Percentiles rank a stretch among this genome's conserved stretches.
Evolutionary conservation across 2,113 vertebrate species (phyloP).

Genomic region (Pungitius pungitius): DNA sequence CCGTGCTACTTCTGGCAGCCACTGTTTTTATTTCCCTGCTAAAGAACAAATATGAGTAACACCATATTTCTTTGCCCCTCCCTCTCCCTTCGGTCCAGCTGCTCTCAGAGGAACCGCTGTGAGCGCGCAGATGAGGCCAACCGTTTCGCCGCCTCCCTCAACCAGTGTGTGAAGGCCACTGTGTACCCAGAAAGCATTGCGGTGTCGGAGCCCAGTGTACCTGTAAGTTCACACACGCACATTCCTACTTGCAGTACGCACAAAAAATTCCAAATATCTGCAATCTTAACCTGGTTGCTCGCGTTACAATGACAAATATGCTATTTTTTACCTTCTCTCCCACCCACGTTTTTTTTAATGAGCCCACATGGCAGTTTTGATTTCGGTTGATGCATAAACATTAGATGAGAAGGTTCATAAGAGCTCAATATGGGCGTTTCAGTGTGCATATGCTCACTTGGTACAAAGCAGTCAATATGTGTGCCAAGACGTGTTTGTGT

Average conservation of each 20-base stretch:
- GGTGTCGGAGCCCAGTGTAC: constrained; percentile 90
- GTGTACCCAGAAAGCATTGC: constrained; percentile 95
- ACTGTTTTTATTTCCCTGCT: background rate
- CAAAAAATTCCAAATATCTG: background rate
- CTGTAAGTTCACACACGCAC: constrained; percentile 76
- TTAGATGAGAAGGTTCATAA: constrained; percentile 66
- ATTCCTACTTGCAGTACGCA: background rate
- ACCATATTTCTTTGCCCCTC: background rate
- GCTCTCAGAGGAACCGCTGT: constrained; percentile 90
- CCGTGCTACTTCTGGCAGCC: background rate
- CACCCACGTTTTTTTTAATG: constrained; percentile 50
- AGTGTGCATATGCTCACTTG: constrained; percentile 69
- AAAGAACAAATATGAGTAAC: constrained; percentile 9
- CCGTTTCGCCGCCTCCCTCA: constrained; percentile 88
- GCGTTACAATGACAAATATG: constrained; percentile 32
- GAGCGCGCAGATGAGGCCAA: constrained; percentile 88
- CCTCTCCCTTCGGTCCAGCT: constrained; percentile 77
- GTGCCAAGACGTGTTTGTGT: constrained; percentile 76
- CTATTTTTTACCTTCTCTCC: constrained; percentile 40
- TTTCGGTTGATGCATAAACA: constrained; percentile 75
- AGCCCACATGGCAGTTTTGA: constrained; percentile 51
- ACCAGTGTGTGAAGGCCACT: constrained; percentile 87
- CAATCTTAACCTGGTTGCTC: constrained; percentile 9
- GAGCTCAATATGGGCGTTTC: constrained; percentile 68
- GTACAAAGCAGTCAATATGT: constrained; percentile 59